Base-by-base conservation (phyloP, 2,113 vertebrate species). In the Cyprinodon variegatus region DNA sequence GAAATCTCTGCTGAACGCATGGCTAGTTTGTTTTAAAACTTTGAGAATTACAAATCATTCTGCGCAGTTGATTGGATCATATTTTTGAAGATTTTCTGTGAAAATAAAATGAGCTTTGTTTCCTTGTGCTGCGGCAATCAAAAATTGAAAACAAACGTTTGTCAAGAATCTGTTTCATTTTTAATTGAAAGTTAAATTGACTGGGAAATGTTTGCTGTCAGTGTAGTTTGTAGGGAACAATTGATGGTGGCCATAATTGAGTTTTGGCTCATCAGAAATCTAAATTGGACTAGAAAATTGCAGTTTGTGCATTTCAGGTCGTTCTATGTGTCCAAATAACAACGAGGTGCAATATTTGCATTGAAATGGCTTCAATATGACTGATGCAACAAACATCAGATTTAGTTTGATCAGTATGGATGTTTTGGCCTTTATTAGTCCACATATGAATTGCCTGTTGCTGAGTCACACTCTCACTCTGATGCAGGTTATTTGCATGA, bases 401-500 rank as follows among this genome's bases (percentile, higher is more conserved):
- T 72, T 77, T 61, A 7, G 4, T 60, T 72, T 77, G 46, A 12
- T 74, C 59, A 37, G 61, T 78, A 83, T 61, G 13, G 39, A 68
- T 59, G 11, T 15, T 40, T 50, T 11, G 10, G 36, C 17, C 29
- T n/a, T 75, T 79, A 46, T 81, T 77, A 59, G 65, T 79, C 17
- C 61, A 64, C 41, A 80, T 22, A 36, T 29, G 11, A 76, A 59
- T 66, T 68, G 13, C 70, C 65, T 72, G 57, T 29, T 70, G 46
- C 40, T n/a, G 63, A 48, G 38, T 11, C 72, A 61, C 11, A 83
- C 72, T 38, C 4, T 20, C 41, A 69, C 68, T 48, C 50, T 1
- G 65, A 14, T 74, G 41, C 50, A n/a, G 0, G 36, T 74, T 48
- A 70, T 78, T 84, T 84, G 36, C 53, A 67, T 69, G 17, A 74